Base-by-base conservation (phyloP, 2,113 vertebrate genomes). In the Melanocharis versteri region DNA sequence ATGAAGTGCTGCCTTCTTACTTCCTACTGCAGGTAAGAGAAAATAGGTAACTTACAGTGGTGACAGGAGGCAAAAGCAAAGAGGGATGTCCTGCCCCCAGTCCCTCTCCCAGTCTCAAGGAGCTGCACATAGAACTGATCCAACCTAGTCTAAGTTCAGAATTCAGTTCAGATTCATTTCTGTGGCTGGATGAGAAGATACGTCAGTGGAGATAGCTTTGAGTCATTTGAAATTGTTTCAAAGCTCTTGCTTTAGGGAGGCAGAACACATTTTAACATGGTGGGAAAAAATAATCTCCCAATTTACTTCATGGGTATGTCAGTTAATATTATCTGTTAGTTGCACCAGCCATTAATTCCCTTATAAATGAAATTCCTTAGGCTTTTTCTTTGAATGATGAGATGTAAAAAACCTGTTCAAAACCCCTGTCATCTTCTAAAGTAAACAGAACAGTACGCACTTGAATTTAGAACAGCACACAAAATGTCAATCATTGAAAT, bases 401-500 rank as follows among this genome's bases (percentile, higher is more conserved):
- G n/a, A 65, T 85, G 56, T 37, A 77, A 89, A 87, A 53, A 83
- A 66, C 18, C 22, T 44, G 45, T 53, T 88, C 6, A 85, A 77
- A 79, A 50, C 18, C 27, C 21, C 26, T 79, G 27, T 83, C 24
- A 8, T 88, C 30, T 90, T 70, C 50, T 62, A 31, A 83, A 83
- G 39, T 83, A 91, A 83, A 83, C 45, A 91, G 75, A 80, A 73
- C 56, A 83, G 51, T 62, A 47, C 45, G 54, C 42, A 47, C 61
- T 77, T 86, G 75, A 90, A 83, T 95, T 94, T 80, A 70, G 44
- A 93, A 19, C 44, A 58, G 75, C 39, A 70, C n/a, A 70, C 6
- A 48, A 90, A 80, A 80, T 62, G 71, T 62, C 90, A 95, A 5
- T 91, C 75, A 64, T 23, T 50, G 39, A 87, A 87, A 95, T 96